phyloP scores from a whole-genome alignment of 2,113 vertebrate genomes.

The human region GRCh38 chr11:7269001-7269500 shows the following conservation, averaged over 20 bases:
- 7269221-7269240: background rate
- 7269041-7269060: background rate
- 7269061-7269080: background rate
- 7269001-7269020: background rate
- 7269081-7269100: background rate
- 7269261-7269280: background rate
- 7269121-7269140: background rate
- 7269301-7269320: conserved; percentile 6
- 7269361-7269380: background rate
- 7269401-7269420: background rate
- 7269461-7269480: background rate
- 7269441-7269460: background rate
- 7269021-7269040: background rate
- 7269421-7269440: background rate
- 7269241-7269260: background rate
- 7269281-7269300: background rate
- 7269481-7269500: background rate
- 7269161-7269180: background rate
- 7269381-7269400: background rate
- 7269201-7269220: background rate
- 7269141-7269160: background rate
- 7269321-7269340: conserved; percentile 28
- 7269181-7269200: background rate
- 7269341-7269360: conserved; percentile 24
- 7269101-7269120: background rate